Conservation (phyloP, 2,113 vertebrate species). For the Amphiprion percula region DNA sequence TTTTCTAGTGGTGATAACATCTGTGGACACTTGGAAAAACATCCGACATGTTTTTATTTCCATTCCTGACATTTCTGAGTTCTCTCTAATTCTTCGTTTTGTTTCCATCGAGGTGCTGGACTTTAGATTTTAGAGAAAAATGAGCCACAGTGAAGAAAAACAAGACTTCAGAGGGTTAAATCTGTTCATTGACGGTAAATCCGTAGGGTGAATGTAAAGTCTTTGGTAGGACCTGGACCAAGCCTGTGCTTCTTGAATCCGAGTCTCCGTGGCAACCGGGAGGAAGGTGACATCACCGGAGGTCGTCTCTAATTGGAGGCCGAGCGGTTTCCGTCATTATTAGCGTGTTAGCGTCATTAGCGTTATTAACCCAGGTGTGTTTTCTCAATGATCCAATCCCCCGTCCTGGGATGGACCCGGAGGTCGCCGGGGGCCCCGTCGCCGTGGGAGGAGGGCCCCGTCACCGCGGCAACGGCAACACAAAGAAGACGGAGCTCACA, state of each 20-base stretch:
- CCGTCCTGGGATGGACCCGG: background rate
- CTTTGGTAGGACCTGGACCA: background rate
- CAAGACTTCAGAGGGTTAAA: no score
- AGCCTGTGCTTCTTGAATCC: background rate
- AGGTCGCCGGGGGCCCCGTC: no score
- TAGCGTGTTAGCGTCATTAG: conserved; percentile 64
- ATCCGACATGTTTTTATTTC: no score
- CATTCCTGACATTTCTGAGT: no score
- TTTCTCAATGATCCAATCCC: conserved; percentile 70
- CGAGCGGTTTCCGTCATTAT: conserved; percentile 55
- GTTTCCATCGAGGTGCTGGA: no score
- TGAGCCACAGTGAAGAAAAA: no score
- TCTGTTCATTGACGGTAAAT: no score
- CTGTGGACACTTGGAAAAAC: no score
- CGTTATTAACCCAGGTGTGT: conserved; percentile 69
- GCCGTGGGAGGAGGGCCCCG: background rate
- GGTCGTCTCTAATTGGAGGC: conserved; percentile 50
- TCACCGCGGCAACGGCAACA: conserved; percentile 32
- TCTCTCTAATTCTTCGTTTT: no score
- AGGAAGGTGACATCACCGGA: conserved; percentile 61
- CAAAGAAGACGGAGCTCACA: conserved; percentile 8
- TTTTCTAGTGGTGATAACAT: background rate
- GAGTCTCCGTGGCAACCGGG: background rate
- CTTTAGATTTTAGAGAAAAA: no score
- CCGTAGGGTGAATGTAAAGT: no score